phyloP scores from a whole-genome alignment of 2,113 vertebrate genomes.

The Dendropsophus ebraccatus region DNA sequence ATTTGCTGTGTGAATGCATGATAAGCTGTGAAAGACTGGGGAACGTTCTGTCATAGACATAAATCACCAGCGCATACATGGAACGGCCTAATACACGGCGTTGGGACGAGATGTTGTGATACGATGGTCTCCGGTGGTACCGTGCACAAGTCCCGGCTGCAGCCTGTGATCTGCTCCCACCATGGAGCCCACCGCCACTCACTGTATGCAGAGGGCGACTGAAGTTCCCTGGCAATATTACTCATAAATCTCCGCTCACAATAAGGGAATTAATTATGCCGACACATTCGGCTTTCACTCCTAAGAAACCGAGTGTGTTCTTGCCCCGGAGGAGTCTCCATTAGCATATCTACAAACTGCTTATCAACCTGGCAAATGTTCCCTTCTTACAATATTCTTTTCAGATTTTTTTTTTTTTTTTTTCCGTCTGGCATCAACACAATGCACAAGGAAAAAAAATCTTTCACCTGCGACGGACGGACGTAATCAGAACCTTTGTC shows the following conservation, averaged over 20 bases:
- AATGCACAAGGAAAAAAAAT: neutral
- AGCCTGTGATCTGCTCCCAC: conserved; percentile 34
- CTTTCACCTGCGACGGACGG: neutral
- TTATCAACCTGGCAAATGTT: conserved; percentile 42
- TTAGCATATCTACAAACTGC: conserved; percentile 46
- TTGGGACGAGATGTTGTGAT: conserved; percentile 29
- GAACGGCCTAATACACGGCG: conserved; percentile 37
- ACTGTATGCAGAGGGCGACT: conserved; percentile 20
- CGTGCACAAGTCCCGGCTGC: neutral
- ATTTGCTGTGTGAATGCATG: conserved; percentile 46
- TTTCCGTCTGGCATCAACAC: neutral
- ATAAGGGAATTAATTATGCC: conserved; percentile 51
- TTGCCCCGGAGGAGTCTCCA: conserved; percentile 34
- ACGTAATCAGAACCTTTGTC: neutral
- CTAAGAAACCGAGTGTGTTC: conserved; percentile 18
- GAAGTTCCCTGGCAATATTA: conserved; percentile 8
- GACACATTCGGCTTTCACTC: conserved; percentile 40
- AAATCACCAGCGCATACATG: conserved; percentile 44
- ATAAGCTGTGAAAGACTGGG: conserved; percentile 47
- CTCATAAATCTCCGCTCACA: conserved; percentile 38
- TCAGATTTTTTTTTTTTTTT: neutral
- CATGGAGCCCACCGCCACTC: conserved; percentile 15
- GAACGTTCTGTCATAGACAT: conserved; percentile 48
- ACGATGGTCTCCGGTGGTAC: neutral
- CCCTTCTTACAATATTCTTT: conserved; percentile 6